A percentile compares a stretch with the other conserved stretches of the same genome.
These are phyloP conservation scores for Pangasius mekongensis DNA, from an alignment of 2,797 vertebrate genomes.

Conservation along the genomic window DNA sequence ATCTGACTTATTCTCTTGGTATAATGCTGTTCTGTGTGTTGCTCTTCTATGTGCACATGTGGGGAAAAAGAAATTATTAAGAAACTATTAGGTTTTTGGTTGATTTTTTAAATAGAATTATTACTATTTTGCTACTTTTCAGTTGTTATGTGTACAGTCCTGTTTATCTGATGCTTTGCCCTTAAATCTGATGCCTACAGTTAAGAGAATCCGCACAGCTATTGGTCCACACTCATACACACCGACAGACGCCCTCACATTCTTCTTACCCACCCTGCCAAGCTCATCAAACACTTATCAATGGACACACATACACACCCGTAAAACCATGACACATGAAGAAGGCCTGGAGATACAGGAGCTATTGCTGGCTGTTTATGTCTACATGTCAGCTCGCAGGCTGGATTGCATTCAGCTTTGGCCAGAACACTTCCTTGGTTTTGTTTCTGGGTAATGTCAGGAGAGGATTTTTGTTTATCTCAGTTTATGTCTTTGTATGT, in stretches of 20 bases:
- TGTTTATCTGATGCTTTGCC: neutral
- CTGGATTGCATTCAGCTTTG: slow-evolving; percentile 38
- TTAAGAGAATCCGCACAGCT: neutral
- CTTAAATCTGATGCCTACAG: neutral
- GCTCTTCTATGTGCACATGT: neutral
- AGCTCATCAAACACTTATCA: slow-evolving; percentile 47
- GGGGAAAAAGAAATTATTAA: neutral
- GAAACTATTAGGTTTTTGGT: neutral
- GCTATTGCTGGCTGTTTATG: slow-evolving; percentile 52
- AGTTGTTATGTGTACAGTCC: neutral
- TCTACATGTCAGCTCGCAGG: slow-evolving; percentile 28
- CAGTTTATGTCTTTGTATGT: neutral
- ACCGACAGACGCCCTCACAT: neutral
- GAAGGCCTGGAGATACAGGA: slow-evolving; percentile 33
- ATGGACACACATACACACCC: slow-evolving; percentile 19
- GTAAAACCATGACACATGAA: slow-evolving; percentile 31
- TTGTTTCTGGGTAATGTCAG: slow-evolving; percentile 46
- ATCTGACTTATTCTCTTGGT: slow-evolving; percentile 14
- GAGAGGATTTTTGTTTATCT: slow-evolving; percentile 19
- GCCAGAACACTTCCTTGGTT: slow-evolving; percentile 31
- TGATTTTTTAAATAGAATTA: neutral
- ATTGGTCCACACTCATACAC: neutral
- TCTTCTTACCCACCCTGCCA: slow-evolving; percentile 37
- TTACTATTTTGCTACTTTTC: neutral
- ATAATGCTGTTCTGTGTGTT: neutral